phyloP scores from a whole-genome alignment of 2,888 invertebrate genomes.

The Drosophila meridionalis region DNA sequence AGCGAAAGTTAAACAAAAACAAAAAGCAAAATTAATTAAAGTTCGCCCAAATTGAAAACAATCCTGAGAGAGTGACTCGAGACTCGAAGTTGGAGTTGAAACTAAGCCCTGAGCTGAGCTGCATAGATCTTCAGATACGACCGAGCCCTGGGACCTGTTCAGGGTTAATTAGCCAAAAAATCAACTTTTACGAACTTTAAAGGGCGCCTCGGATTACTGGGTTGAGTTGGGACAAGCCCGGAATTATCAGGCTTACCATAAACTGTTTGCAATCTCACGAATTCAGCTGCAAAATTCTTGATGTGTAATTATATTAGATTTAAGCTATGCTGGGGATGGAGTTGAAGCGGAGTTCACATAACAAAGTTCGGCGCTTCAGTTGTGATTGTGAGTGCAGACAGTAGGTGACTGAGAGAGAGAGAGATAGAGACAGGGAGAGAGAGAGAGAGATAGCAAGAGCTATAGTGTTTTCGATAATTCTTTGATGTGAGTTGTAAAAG shows the following conservation, averaged over 20 bases:
- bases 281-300: not conserved
- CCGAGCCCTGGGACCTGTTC: slow-evolving; percentile 16
- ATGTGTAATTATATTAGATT: not conserved
- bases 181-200: slow-evolving; percentile 1
- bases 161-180: slow-evolving; percentile 22
- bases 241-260: not conserved
- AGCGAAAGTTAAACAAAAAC: slow-evolving; percentile 8
- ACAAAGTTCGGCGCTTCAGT: too few species aligned
- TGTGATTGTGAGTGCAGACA: too few species aligned
- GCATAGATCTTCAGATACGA: slow-evolving; percentile 6
- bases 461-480: too few species aligned
- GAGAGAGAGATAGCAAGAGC: too few species aligned
- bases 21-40: slow-evolving; percentile 26
- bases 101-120: slow-evolving; percentile 23
- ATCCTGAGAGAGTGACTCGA: not conserved
- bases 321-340: not conserved
- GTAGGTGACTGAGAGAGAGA: too few species aligned
- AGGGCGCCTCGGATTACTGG: not conserved
- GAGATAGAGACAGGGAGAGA: too few species aligned
- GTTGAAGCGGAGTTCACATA: too few species aligned
- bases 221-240: not conserved
- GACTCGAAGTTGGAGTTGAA: slow-evolving; percentile 8
- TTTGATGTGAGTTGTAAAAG: too few species aligned
- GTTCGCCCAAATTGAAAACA: slow-evolving; percentile 8
- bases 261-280: not conserved